These are phyloP conservation scores for Nothoprocta pentlandii DNA, from an alignment of 2,113 vertebrate species.

Conservation along the genomic window DNA sequence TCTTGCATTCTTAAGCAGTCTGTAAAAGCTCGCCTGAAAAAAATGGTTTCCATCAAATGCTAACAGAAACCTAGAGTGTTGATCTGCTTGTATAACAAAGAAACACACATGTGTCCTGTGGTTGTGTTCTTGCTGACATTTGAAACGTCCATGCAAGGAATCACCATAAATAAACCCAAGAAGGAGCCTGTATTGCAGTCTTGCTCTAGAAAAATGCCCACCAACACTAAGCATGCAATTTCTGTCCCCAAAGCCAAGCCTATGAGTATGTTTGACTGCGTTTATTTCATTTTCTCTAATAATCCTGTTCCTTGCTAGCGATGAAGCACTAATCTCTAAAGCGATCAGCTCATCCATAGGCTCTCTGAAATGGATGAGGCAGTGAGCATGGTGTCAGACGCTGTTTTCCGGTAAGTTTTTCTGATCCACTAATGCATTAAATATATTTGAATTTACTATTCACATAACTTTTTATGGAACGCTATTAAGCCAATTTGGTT, in stretches of 20 bases:
- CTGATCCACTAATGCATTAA: conserved; percentile 55
- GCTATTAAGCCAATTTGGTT: conserved; percentile 51
- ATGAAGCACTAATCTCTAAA: conserved; percentile 10
- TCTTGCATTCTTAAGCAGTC: background rate
- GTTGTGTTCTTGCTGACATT: background rate
- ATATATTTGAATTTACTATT: conserved; percentile 68
- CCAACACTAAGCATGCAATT: background rate
- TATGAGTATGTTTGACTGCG: background rate
- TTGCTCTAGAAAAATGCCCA: background rate
- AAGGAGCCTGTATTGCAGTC: background rate
- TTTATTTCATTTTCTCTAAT: background rate
- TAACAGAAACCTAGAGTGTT: background rate
- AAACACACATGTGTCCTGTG: background rate
- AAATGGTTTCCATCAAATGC: background rate
- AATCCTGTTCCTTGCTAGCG: background rate
- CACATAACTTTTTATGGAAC: conserved; percentile 69
- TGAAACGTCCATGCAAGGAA: background rate
- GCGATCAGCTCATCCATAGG: conserved; percentile 10
- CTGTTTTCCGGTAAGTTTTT: conserved; percentile 60
- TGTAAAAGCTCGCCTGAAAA: background rate
- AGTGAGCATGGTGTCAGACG: conserved; percentile 51
- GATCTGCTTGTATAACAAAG: background rate
- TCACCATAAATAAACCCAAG: background rate
- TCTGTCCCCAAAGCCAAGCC: background rate
- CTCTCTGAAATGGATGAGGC: conserved; percentile 48